phyloP scores from a whole-genome alignment of 2,888 invertebrate genomes.

The Andrena marginata region DNA sequence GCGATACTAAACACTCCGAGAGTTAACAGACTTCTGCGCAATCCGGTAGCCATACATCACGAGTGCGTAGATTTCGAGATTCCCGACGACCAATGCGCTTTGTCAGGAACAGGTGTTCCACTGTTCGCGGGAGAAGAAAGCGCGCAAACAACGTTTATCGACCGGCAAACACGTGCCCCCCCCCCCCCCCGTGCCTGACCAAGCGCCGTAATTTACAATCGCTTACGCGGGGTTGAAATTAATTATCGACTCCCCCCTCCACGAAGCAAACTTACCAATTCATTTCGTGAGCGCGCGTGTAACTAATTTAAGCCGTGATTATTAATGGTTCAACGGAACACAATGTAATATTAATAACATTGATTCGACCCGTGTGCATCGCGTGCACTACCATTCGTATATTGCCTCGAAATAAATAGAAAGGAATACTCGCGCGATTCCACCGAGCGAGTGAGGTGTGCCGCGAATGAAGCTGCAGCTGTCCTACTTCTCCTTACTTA shows the following conservation, averaged over 20 bases:
- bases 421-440: neutral
- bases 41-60: too few species aligned
- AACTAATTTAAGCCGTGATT: slow-evolving; percentile 63
- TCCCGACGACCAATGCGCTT: too few species aligned
- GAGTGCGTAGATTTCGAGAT: too few species aligned
- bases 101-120: too few species aligned
- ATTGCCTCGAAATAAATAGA: slow-evolving; percentile 9
- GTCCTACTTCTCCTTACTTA: too few species aligned
- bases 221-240: slow-evolving; percentile 58
- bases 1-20: too few species aligned
- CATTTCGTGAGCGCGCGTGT: slow-evolving; percentile 59
- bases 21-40: too few species aligned
- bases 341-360: slow-evolving; percentile 63
- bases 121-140: neutral
- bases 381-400: neutral
- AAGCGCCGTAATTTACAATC: slow-evolving; percentile 50
- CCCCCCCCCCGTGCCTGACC: slow-evolving; percentile 42
- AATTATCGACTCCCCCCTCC: slow-evolving; percentile 45
- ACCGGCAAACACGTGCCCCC: slow-evolving; percentile 46
- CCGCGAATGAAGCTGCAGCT: too few species aligned
- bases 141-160: slow-evolving; percentile 26
- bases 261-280: slow-evolving; percentile 57
- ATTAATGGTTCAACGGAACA: slow-evolving; percentile 58
- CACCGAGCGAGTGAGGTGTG: too few species aligned
- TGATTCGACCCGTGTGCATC: slow-evolving; percentile 29